A percentile compares a stretch with the other conserved stretches of the same genome.
Evolutionary conservation across 2,797 vertebrate species (phyloP).

Genomic region (Eulemur mongoz): DNA sequence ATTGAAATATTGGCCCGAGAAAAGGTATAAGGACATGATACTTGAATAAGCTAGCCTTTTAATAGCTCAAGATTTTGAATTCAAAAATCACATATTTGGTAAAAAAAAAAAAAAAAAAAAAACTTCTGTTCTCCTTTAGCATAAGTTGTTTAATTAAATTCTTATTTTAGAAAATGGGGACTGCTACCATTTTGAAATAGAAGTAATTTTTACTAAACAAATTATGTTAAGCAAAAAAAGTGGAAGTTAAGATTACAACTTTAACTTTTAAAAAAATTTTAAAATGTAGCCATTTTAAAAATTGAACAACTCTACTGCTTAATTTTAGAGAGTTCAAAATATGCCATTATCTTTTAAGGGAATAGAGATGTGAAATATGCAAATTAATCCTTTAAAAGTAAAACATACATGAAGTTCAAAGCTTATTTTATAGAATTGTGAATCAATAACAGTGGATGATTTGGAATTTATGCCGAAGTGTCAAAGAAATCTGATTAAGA

Average conservation of each 20-base stretch:
- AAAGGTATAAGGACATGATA: not conserved
- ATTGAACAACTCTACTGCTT: conserved; percentile 3
- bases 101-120: not conserved
- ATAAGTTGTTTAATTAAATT: conserved; percentile 28
- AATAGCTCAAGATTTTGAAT: not conserved
- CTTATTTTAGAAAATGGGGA: conserved; percentile 4
- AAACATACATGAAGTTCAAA: not conserved
- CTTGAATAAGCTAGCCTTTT: conserved; percentile 15
- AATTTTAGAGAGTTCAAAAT: not conserved
- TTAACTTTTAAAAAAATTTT: not conserved
- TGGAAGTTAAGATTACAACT: conserved; percentile 28
- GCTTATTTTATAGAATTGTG: not conserved
- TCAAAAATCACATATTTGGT: not conserved
- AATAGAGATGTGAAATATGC: not conserved
- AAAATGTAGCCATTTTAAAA: conserved; percentile 19
- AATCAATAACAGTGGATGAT: not conserved
- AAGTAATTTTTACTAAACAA: conserved; percentile 51
- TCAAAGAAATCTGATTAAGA: not conserved
- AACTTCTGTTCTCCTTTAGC: not conserved
- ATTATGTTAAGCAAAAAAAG: conserved; percentile 11
- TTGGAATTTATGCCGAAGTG: not conserved
- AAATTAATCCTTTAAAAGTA: conserved; percentile 45
- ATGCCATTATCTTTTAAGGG: not conserved
- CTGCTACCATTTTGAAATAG: conserved; percentile 13
- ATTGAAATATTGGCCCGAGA: not conserved